A percentile compares a stretch with the other conserved stretches of the same genome.
These are phyloP conservation scores for Polypterus senegalus DNA, from an alignment of 2,113 vertebrate genomes.

Conservation along the genomic window DNA sequence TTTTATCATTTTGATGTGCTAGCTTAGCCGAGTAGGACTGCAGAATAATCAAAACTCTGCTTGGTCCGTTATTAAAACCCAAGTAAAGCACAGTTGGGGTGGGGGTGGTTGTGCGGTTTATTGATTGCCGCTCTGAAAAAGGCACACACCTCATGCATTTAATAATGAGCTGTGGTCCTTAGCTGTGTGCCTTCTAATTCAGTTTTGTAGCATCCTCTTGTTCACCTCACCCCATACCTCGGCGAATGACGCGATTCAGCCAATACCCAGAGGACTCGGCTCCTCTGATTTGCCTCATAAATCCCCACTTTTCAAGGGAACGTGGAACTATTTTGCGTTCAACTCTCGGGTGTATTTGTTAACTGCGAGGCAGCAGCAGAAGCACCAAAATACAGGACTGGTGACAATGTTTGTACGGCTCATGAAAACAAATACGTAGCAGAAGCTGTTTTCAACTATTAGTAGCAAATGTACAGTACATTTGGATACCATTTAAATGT, in stretches of 20 bases:
- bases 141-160: neutral
- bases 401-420: no score
- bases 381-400: no score
- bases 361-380: no score
- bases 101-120: neutral
- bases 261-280: constrained; percentile 40
- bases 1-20: no score
- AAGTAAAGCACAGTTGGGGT: neutral
- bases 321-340: constrained; percentile 25
- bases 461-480: no score
- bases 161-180: neutral
- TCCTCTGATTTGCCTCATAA: constrained; percentile 20
- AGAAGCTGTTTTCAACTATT: no score
- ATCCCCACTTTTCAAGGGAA: constrained; percentile 38
- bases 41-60: neutral
- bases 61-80: neutral
- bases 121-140: constrained; percentile 2
- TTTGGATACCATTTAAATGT: no score
- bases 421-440: no score
- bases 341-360: no score
- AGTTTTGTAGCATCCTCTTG: constrained; percentile 22
- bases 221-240: constrained; percentile 41
- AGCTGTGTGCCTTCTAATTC: neutral
- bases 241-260: constrained; percentile 44
- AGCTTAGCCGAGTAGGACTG: no score